phyloP scores from a whole-genome alignment of 2,113 vertebrate species.

The Oncorhynchus gorbuscha region DNA sequence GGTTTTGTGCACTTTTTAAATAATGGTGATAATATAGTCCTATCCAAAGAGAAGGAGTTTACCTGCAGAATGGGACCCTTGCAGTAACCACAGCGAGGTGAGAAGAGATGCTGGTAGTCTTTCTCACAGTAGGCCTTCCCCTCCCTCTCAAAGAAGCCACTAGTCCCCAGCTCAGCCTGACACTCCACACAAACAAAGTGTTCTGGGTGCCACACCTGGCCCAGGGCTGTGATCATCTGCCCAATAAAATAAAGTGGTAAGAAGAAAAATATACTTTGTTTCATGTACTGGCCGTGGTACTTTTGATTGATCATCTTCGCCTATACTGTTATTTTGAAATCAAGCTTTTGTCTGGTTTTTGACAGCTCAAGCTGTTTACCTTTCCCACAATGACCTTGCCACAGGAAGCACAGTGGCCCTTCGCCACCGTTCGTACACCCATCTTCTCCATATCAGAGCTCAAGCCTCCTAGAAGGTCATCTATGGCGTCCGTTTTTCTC shows the following conservation, averaged over 20 bases:
- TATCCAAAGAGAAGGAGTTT: neutral
- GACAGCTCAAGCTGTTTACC: slow-evolving; percentile 60
- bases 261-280: neutral
- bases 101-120: slow-evolving; percentile 84
- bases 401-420: slow-evolving; percentile 82
- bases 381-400: slow-evolving; percentile 83
- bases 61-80: slow-evolving; percentile 79
- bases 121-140: slow-evolving; percentile 80
- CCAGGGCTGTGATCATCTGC: slow-evolving; percentile 85
- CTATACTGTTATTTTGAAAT: neutral
- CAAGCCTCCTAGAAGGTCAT: slow-evolving; percentile 82
- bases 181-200: slow-evolving; percentile 85
- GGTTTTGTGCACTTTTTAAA: neutral
- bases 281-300: neutral
- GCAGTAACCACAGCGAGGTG: slow-evolving; percentile 86
- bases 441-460: slow-evolving; percentile 84
- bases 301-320: neutral
- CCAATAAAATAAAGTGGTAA: too few relatives aligned
- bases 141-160: slow-evolving; percentile 82
- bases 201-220: slow-evolving; percentile 85
- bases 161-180: slow-evolving; percentile 72
- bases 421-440: slow-evolving; percentile 76
- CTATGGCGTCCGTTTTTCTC: slow-evolving; percentile 66
- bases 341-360: neutral
- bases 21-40: neutral